Evolutionary conservation across 1,140 invertebrate genomes (phyloP), one percentile per base, ranked within the genome.

Genomic region (Aphidius gifuensis): DNA sequence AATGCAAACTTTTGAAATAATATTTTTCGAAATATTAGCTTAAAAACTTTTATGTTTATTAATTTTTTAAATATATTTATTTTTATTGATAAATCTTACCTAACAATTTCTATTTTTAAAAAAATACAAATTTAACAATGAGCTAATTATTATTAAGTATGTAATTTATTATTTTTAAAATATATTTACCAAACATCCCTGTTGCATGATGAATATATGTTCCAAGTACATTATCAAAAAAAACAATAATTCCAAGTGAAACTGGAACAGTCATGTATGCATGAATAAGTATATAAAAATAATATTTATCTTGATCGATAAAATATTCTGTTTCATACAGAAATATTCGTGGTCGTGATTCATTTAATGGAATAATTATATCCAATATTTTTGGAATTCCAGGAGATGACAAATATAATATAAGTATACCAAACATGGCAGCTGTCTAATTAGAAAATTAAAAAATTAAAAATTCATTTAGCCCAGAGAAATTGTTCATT

Each of bases 311-410:
- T 43, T 58, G 59, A 56, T 68, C 66, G 4, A 65, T 46, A 49
- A 60, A 68, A 47, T 68, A 68, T 44, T 68, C 59, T 6, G 62
- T 55, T 40, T 51, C 55, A 62, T 63, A 68, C 2, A 65, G 44
- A 58, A 39, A 64, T 43, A 58, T 54, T n/a, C 40, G 50, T 45
- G 53, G 44, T 9, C 66, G 61, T 1, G 66, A 42, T 54, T 55
- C 44, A 50, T 68, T 65, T 3, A 68, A 21, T 49, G 66, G 66
- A n/a, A 40, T 16, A 32, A 63, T n/a, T n/a, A 65, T 58, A 16
- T 68, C 60, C 43, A 65, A 49, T 6, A 65, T 16, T 42, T 59
- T 45, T 40, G 66, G 64, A 6, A 64, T 43, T 9, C 46, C 11
- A 5, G 66, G 61, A 6, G 45, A n/a, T 43, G 58, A 21, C 21